Conservation (phyloP, 2,797 vertebrate species). For the Leptodactylus fallax region DNA sequence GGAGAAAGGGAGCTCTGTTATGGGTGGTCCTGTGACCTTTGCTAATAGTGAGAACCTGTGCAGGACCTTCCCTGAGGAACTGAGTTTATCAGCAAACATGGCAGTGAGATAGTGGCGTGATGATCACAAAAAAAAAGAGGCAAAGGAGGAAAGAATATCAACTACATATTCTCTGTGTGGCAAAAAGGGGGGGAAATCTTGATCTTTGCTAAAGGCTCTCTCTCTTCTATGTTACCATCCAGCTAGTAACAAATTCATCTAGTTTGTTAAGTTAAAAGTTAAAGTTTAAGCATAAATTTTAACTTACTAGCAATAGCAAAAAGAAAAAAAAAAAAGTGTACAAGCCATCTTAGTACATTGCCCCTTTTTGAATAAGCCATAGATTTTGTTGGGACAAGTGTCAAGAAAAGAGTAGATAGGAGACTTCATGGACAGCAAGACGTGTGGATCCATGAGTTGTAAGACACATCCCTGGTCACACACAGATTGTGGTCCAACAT, state of each 20-base stretch:
- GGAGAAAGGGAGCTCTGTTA: background rate
- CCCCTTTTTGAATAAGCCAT: background rate
- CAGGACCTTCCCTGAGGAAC: background rate
- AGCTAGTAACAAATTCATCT: background rate
- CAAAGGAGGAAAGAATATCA: too few relatives aligned
- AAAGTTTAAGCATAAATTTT: background rate
- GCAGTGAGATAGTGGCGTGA: too few relatives aligned
- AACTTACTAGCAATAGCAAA: background rate
- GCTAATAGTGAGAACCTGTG: background rate
- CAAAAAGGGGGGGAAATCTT: too few relatives aligned
- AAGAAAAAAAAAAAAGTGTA: background rate
- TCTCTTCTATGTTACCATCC: background rate
- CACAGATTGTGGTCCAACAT: background rate
- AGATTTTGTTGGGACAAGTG: background rate
- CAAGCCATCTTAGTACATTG: slow-evolving; percentile 29
- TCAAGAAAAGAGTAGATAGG: background rate
- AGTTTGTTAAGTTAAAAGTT: background rate
- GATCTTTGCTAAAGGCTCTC: background rate
- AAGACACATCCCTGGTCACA: background rate
- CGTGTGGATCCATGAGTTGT: background rate
- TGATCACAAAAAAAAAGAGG: too few relatives aligned
- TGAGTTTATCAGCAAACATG: background rate
- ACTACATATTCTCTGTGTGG: too few relatives aligned
- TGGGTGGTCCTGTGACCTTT: background rate
- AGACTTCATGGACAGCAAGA: background rate